These are phyloP conservation scores for Electrona antarctica DNA, from an alignment of 2,113 vertebrate species.

Conservation along the genomic window DNA sequence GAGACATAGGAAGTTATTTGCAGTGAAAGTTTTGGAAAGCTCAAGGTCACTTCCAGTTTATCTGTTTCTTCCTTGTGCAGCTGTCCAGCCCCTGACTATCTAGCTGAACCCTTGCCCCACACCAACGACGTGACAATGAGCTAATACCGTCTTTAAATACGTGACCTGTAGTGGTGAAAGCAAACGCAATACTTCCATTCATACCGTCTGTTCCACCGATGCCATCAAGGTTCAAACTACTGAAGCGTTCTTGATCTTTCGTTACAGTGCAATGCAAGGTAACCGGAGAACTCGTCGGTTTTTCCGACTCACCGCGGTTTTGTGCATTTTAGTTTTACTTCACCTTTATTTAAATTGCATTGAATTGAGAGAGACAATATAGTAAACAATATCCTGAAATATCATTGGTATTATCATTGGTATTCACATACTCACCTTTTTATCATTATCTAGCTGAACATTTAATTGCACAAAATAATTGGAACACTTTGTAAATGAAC, in stretches of 20 bases:
- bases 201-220: neutral
- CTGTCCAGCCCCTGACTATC: constrained; percentile 43
- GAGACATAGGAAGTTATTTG: constrained; percentile 44
- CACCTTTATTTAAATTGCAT: no score
- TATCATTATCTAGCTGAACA: no score
- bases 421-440: no score
- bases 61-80: constrained; percentile 34
- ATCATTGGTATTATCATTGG: no score
- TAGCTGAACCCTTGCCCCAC: constrained; percentile 28
- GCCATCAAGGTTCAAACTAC: neutral
- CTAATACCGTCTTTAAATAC: constrained; percentile 14
- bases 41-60: constrained; percentile 73
- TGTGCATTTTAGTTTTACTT: no score
- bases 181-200: constrained; percentile 13
- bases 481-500: no score
- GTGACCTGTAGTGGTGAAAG: constrained; percentile 12
- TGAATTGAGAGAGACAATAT: no score
- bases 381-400: no score
- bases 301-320: no score
- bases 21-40: constrained; percentile 62
- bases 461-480: no score
- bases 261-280: neutral
- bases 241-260: neutral
- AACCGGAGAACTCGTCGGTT: no score
- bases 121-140: constrained; percentile 29